phyloP scores from a whole-genome alignment of 35 echinoderm and acorn worm species.

The Stichopus chloronotus region DNA sequence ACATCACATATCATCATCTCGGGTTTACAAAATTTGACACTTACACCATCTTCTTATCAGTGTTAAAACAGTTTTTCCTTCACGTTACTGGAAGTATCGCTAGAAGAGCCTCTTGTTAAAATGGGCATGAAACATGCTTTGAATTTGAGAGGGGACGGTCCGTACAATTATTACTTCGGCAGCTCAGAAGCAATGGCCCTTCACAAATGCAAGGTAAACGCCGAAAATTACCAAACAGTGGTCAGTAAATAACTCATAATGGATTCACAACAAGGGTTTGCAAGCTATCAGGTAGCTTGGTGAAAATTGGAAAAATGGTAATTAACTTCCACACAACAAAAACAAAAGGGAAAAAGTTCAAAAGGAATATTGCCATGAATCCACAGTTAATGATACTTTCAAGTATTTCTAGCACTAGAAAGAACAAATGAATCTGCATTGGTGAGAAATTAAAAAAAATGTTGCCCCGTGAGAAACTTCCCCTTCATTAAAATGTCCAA shows the following conservation, averaged over 20 bases:
- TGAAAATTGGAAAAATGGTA: not conserved
- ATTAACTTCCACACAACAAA: not conserved
- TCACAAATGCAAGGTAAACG: not conserved
- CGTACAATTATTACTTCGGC: no score
- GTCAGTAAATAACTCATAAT: constrained; percentile 26
- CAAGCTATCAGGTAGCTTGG: not conserved
- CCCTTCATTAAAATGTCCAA: no score
- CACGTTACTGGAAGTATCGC: no score
- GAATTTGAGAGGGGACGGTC: no score
- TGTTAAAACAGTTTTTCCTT: no score
- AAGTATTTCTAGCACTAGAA: not conserved
- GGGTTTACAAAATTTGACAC: no score
- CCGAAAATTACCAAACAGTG: not conserved
- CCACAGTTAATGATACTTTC: not conserved
- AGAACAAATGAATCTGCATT: no score
- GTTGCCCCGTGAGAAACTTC: no score
- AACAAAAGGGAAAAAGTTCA: not conserved
- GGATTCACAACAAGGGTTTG: not conserved
- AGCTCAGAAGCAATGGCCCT: not conserved
- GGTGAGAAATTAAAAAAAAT: not conserved
- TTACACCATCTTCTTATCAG: no score
- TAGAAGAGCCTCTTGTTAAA: no score
- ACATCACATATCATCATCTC: no score
- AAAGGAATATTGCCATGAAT: not conserved
- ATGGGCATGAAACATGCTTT: no score